phyloP scores from a whole-genome alignment of 2,888 invertebrate genomes.

The Euphydryas editha region DNA sequence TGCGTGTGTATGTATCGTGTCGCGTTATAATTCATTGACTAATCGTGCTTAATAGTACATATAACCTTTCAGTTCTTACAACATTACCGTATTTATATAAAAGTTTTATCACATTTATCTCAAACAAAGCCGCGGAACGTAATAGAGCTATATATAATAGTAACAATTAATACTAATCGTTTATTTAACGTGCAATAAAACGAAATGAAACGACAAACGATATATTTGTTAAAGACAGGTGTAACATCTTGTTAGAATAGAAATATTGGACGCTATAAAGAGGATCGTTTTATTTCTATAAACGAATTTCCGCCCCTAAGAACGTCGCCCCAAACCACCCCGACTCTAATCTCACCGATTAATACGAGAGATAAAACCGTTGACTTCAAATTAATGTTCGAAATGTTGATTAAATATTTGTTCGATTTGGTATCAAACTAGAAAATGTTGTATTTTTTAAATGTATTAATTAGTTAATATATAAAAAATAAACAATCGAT shows the following conservation, averaged over 20 bases:
- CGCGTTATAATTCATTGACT: no score
- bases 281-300: constrained; percentile 34
- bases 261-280: constrained; percentile 45
- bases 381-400: constrained; percentile 25
- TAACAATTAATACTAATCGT: constrained; percentile 36
- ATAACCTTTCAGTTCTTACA: no score
- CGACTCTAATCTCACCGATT: constrained; percentile 56
- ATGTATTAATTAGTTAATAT: not conserved
- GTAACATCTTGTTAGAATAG: constrained; percentile 38
- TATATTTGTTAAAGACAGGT: constrained; percentile 42
- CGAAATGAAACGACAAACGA: constrained; percentile 33
- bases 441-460: not conserved
- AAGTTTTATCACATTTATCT: not conserved
- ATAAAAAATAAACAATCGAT: not conserved
- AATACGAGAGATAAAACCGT: constrained; percentile 54
- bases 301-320: constrained; percentile 35
- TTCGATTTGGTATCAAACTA: not conserved
- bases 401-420: constrained; percentile 1
- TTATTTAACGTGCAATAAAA: constrained; percentile 32
- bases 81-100: no score
- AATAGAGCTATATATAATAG: constrained; percentile 17
- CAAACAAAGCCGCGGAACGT: constrained; percentile 18
- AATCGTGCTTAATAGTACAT: no score
- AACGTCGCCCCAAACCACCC: constrained; percentile 44
- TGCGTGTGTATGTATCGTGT: no score